Conservation (phyloP, 2,888 invertebrate genomes). For the Crocallis elinguaria region DNA sequence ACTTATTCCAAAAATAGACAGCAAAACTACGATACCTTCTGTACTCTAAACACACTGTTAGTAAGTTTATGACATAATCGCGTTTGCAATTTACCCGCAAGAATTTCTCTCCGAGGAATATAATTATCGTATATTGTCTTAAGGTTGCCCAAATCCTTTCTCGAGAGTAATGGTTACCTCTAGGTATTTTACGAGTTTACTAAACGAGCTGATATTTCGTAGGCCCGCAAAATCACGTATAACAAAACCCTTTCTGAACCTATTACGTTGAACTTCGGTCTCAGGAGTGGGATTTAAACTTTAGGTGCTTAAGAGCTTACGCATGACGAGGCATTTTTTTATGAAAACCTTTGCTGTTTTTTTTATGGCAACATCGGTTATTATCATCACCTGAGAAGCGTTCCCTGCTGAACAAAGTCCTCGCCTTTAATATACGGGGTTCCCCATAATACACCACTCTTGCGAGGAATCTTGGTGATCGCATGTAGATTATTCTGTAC, state of each 20-base stretch:
- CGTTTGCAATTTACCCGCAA: constrained; percentile 16
- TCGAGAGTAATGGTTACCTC: constrained; percentile 37
- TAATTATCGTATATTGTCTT: constrained; percentile 38
- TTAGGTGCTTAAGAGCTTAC: background rate
- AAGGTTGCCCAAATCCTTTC: constrained; percentile 38
- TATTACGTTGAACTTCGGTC: background rate
- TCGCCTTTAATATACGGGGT: too few species aligned
- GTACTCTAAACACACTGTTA: background rate
- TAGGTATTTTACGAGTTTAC: constrained; percentile 34
- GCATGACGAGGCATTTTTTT: background rate
- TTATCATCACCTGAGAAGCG: too few species aligned
- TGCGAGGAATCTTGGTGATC: too few species aligned
- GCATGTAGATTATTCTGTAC: too few species aligned
- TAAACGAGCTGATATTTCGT: constrained; percentile 29
- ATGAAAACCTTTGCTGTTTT: too few species aligned
- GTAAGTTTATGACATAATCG: constrained; percentile 14
- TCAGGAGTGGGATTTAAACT: background rate
- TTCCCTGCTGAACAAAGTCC: too few species aligned
- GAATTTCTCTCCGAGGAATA: constrained; percentile 25
- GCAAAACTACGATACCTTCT: too few species aligned
- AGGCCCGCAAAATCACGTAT: constrained; percentile 22
- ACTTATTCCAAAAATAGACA: too few species aligned
- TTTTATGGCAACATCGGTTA: too few species aligned
- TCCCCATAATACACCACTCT: too few species aligned
- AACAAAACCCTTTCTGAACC: constrained; percentile 3